Percentiles rank a stretch among this genome's conserved stretches.
Conservation (phyloP, 2,113 vertebrate genomes). For the Natator depressus region DNA sequence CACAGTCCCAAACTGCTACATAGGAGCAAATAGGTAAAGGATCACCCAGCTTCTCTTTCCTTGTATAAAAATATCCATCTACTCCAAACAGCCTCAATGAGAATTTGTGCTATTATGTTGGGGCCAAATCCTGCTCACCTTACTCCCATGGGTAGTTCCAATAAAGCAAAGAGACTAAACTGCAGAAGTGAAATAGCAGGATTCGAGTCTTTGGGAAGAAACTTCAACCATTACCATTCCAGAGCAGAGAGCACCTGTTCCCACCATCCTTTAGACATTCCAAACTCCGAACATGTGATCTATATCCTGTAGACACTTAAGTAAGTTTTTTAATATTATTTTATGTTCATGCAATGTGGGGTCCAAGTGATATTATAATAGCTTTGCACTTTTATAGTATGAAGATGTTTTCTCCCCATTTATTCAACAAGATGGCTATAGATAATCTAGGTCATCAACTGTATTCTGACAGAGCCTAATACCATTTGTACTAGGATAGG, state of each 20-base stretch:
- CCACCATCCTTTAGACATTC: constrained; percentile 32
- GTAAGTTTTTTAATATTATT: neutral
- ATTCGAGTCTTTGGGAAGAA: neutral
- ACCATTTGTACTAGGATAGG: neutral
- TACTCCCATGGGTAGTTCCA: neutral
- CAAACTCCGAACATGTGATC: neutral
- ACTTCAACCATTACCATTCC: neutral
- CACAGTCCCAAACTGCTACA: neutral
- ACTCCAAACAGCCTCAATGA: neutral
- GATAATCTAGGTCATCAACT: constrained; percentile 51
- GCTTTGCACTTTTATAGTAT: neutral
- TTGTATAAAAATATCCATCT: neutral
- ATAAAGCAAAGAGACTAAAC: neutral
- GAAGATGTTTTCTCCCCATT: constrained; percentile 52
- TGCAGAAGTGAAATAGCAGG: neutral
- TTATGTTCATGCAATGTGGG: constrained; percentile 9
- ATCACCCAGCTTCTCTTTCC: accelerated
- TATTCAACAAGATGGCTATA: neutral
- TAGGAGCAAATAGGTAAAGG: neutral
- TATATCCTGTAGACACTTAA: neutral
- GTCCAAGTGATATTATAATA: neutral
- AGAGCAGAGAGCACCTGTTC: constrained; percentile 29
- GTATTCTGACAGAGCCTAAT: constrained; percentile 15
- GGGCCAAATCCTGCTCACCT: neutral
- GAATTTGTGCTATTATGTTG: neutral